A percentile compares a stretch with the other conserved stretches of the same genome.
phyloP scores from a whole-genome alignment of 2,888 invertebrate genomes.

The Baccha elongata region DNA sequence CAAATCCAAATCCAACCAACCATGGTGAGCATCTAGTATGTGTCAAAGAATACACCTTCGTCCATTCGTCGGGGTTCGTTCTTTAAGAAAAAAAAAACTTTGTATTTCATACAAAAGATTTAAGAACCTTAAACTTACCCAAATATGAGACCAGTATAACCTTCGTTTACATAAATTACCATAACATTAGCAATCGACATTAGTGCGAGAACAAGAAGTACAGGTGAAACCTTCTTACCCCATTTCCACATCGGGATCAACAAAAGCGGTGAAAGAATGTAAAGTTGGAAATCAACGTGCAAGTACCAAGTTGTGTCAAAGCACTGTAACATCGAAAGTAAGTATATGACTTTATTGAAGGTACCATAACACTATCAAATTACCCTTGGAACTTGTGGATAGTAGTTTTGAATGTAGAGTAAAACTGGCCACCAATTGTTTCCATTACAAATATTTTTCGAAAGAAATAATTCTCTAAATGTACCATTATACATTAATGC shows the following conservation, averaged over 20 bases:
- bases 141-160: background rate
- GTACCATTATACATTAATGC: conserved; percentile 83
- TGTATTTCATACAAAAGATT: too few relatives aligned
- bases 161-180: background rate
- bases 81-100: background rate
- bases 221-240: conserved; percentile 75
- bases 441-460: conserved; percentile 75
- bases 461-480: conserved; percentile 43
- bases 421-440: conserved; percentile 81
- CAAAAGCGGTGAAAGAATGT: conserved; percentile 83
- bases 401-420: conserved; percentile 82
- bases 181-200: conserved; percentile 53
- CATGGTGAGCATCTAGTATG: conserved; percentile 7
- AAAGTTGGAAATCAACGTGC: conserved; percentile 84
- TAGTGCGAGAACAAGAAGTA: conserved; percentile 53
- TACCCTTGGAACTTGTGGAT: conserved; percentile 2
- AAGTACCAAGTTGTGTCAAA: conserved; percentile 84
- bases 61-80: conserved; percentile 7
- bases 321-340: conserved; percentile 79
- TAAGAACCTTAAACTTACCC: conserved; percentile 3
- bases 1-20: conserved; percentile 5
- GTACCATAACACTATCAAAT: conserved; percentile 70
- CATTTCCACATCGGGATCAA: conserved; percentile 81
- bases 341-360: background rate
- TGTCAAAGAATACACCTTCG: conserved; percentile 10